phyloP scores from a whole-genome alignment of 2,888 invertebrate species.

The Drosophila affinis region DNA sequence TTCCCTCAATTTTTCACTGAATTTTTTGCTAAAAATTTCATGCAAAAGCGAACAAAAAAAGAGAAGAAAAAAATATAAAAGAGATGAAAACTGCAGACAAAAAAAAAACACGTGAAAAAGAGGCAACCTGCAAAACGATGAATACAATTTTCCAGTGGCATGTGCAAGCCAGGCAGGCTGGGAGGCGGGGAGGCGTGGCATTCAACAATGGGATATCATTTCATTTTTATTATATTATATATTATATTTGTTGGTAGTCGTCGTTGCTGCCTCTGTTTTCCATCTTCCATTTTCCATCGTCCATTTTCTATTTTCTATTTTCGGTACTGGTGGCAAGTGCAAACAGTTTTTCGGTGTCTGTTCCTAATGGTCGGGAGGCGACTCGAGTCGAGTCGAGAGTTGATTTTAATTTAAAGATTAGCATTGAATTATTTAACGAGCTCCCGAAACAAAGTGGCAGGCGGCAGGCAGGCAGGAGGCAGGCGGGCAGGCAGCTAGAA shows the following conservation, averaged over 20 bases:
- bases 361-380: slow-evolving; percentile 62
- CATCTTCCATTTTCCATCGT: too few relatives aligned
- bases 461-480: slow-evolving; percentile 6
- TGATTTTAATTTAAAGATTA: slow-evolving; percentile 81
- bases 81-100: slow-evolving; percentile 30
- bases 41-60: slow-evolving; percentile 48
- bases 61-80: slow-evolving; percentile 5
- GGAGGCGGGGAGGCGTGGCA: not conserved
- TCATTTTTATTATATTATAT: slow-evolving; percentile 22
- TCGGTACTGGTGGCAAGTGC: slow-evolving; percentile 30
- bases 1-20: slow-evolving; percentile 12
- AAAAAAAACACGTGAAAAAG: slow-evolving; percentile 20
- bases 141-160: slow-evolving; percentile 59
- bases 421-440: slow-evolving; percentile 72
- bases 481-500: slow-evolving; percentile 43
- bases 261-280: slow-evolving; percentile 6
- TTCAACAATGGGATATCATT: slow-evolving; percentile 24
- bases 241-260: not conserved
- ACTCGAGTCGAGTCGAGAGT: slow-evolving; percentile 40
- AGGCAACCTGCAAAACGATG: slow-evolving; percentile 47
- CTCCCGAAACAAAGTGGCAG: slow-evolving; percentile 11
- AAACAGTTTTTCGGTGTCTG: slow-evolving; percentile 53
- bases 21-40: slow-evolving; percentile 57
- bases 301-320: slow-evolving; percentile 6
- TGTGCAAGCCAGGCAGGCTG: slow-evolving; percentile 41